phyloP scores from a whole-genome alignment of 2,113 vertebrate species.

The Gymnarchus niloticus region DNA sequence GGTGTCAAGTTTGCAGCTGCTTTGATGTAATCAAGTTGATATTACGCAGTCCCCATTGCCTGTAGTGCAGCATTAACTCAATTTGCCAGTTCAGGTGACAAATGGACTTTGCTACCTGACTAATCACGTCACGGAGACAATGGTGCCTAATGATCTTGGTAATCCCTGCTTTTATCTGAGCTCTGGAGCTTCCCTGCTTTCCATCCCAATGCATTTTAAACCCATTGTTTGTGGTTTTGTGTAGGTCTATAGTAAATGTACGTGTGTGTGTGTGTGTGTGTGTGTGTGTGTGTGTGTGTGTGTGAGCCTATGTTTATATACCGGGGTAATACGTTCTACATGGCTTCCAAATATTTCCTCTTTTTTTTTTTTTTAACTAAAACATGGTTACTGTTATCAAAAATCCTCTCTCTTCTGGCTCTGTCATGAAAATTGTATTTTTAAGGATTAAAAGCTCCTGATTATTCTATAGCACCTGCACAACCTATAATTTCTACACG shows the following conservation, averaged over 20 bases:
- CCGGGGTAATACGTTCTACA: no score
- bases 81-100: slow-evolving; percentile 97
- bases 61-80: slow-evolving; percentile 91
- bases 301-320: no score
- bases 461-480: neutral
- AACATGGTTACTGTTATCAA: no score
- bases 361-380: no score
- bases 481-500: neutral
- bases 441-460: neutral
- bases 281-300: no score
- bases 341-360: neutral
- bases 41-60: slow-evolving; percentile 95
- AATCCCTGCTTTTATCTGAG: slow-evolving; percentile 79
- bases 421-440: no score
- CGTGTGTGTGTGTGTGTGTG: no score
- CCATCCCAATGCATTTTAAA: neutral
- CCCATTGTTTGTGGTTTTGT: no score
- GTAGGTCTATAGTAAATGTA: neutral
- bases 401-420: neutral
- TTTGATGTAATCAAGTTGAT: slow-evolving; percentile 99
- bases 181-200: slow-evolving; percentile 55
- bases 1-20: slow-evolving; percentile 94
- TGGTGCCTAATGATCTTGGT: slow-evolving; percentile 93
- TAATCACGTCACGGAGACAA: slow-evolving; percentile 99
- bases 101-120: slow-evolving; percentile 99